These are phyloP conservation scores for Microplitis demolitor DNA, from an alignment of 1,140 invertebrate genomes.

Conservation along the genomic window DNA sequence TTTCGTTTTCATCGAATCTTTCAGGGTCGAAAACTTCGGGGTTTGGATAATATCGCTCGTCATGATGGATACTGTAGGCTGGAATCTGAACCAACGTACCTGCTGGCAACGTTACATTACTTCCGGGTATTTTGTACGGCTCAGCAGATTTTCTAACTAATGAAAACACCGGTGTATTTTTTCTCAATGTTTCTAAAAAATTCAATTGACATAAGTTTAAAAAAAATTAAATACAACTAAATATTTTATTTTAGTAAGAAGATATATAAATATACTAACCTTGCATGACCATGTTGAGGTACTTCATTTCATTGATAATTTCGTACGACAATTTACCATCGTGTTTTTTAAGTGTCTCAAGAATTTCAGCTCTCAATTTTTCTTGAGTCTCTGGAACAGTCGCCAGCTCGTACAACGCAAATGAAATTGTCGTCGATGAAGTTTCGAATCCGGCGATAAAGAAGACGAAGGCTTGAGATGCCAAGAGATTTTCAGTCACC, in stretches of 20 bases:
- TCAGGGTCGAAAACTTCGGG: slow-evolving; percentile 56
- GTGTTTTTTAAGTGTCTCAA: slow-evolving; percentile 36
- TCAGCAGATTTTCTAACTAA: slow-evolving; percentile 50
- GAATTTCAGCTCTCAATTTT: slow-evolving; percentile 55
- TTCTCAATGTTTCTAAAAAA: slow-evolving; percentile 59
- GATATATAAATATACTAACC: no score
- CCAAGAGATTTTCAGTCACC: slow-evolving; percentile 30
- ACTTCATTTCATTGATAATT: slow-evolving; percentile 40
- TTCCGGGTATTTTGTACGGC: slow-evolving; percentile 55
- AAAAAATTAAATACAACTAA: no score
- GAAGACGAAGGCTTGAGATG: slow-evolving; percentile 35
- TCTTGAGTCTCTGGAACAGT: slow-evolving; percentile 32
- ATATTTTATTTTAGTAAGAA: neutral
- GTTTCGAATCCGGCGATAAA: slow-evolving; percentile 40
- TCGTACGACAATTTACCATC: slow-evolving; percentile 42
- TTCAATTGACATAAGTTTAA: neutral
- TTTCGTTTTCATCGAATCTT: slow-evolving; percentile 47
- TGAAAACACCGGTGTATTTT: slow-evolving; percentile 59
- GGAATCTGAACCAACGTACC: slow-evolving; percentile 51
- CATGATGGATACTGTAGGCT: slow-evolving; percentile 64
- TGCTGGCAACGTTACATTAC: slow-evolving; percentile 50
- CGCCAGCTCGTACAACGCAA: slow-evolving; percentile 37
- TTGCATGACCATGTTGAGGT: slow-evolving; percentile 34
- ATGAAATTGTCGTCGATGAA: slow-evolving; percentile 31
- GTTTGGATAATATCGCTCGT: slow-evolving; percentile 51